phyloP scores from a whole-genome alignment of 2,888 invertebrate genomes.

The Thera britannica region DNA sequence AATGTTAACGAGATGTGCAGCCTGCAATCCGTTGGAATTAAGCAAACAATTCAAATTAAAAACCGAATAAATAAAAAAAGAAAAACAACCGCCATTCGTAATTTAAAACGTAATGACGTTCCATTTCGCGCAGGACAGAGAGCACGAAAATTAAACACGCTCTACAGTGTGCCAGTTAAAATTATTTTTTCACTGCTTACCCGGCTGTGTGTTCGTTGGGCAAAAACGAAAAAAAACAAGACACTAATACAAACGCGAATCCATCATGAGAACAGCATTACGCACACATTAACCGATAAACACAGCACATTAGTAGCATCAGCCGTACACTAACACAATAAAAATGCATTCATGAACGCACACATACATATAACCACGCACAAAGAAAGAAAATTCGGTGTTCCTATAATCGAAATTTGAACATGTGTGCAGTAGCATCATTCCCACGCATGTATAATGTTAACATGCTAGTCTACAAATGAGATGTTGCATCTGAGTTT shows the following conservation, averaged over 20 bases:
- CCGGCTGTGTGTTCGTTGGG: conserved; percentile 67
- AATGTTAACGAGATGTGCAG: conserved; percentile 33
- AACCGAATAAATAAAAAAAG: conserved; percentile 67
- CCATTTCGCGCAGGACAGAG: conserved; percentile 80
- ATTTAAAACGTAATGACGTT: conserved; percentile 84
- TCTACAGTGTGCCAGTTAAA: conserved; percentile 82
- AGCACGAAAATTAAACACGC: conserved; percentile 83
- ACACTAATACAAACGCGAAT: conserved; percentile 78
- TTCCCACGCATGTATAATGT: conserved; percentile 76
- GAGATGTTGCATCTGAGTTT: conserved; percentile 46
- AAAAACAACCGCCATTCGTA: conserved; percentile 76
- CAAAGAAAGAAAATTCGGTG: conserved; percentile 74
- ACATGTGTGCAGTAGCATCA: conserved; percentile 60
- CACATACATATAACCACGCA: conserved; percentile 53
- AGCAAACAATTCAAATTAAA: conserved; percentile 76
- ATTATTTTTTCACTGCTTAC: conserved; percentile 82
- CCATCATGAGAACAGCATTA: conserved; percentile 77
- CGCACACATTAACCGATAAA: conserved; percentile 60
- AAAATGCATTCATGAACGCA: conserved; percentile 69
- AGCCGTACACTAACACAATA: conserved; percentile 62
- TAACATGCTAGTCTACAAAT: conserved; percentile 75
- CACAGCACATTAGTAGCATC: conserved; percentile 54
- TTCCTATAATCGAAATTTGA: conserved; percentile 79
- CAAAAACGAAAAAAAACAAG: conserved; percentile 67
- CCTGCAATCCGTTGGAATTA: conserved; percentile 55